phyloP scores from a whole-genome alignment of 1,140 invertebrate species.

The Octopus sinensis region DNA sequence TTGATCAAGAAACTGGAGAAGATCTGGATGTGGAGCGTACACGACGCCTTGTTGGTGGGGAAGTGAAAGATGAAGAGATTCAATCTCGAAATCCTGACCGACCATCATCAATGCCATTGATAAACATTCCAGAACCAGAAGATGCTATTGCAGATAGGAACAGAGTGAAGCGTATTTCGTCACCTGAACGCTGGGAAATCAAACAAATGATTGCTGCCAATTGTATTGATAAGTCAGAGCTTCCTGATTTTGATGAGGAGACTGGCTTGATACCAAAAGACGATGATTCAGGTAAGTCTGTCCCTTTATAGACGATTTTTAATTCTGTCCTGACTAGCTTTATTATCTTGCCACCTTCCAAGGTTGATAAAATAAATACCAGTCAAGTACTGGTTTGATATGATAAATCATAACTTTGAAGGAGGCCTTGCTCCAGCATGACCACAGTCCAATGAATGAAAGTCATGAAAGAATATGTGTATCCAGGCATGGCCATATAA shows the following conservation, averaged over 20 bases:
- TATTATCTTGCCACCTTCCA: no score
- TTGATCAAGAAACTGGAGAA: slow-evolving; percentile 89
- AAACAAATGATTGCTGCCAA: slow-evolving; percentile 81
- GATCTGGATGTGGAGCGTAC: slow-evolving; percentile 80
- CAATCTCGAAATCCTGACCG: slow-evolving; percentile 58
- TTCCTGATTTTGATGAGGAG: slow-evolving; percentile 63
- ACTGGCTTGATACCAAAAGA: slow-evolving; percentile 59
- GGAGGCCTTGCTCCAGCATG: no score
- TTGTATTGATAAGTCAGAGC: slow-evolving; percentile 57
- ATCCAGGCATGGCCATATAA: no score
- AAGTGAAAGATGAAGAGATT: slow-evolving; percentile 35
- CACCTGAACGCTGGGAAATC: slow-evolving; percentile 80
- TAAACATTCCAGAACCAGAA: slow-evolving; percentile 45
- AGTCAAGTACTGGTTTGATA: no score
- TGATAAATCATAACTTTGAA: no score
- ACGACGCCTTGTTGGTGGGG: slow-evolving; percentile 33
- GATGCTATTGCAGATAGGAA: slow-evolving; percentile 77
- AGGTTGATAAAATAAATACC: no score
- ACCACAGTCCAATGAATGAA: no score
- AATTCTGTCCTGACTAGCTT: no score
- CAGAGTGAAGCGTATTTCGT: slow-evolving; percentile 82
- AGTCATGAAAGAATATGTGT: no score
- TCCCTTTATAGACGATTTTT: background rate
- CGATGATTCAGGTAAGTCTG: slow-evolving; percentile 49
- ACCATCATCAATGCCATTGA: slow-evolving; percentile 44